Evolutionary conservation across 2,888 invertebrate species (phyloP).

Genomic region (Cryptosula pallasiana): DNA sequence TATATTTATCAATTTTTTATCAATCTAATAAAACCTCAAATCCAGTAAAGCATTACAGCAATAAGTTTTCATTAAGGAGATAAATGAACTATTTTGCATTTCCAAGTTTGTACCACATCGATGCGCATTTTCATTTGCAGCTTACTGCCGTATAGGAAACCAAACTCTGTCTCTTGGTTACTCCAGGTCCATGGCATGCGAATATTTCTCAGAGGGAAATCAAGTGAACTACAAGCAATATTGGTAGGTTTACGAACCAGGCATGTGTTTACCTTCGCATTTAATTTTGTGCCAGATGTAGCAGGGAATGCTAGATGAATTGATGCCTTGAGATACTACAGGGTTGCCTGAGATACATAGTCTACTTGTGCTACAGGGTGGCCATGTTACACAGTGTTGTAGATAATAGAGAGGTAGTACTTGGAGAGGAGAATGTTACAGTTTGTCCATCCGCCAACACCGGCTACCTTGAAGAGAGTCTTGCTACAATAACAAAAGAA

Average conservation of each 20-base stretch:
- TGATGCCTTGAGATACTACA: too few relatives aligned
- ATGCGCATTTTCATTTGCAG: too few relatives aligned
- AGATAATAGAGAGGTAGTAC: not conserved
- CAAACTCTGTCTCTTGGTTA: not conserved
- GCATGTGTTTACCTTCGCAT: too few relatives aligned
- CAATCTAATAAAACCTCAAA: too few relatives aligned
- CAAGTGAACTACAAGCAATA: not conserved
- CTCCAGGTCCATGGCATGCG: not conserved
- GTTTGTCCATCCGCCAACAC: not conserved
- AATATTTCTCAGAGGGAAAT: not conserved
- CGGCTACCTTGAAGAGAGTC: not conserved
- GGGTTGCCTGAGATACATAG: not conserved
- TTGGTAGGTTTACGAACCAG: not conserved
- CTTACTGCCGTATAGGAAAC: not conserved
- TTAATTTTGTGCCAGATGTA: too few relatives aligned
- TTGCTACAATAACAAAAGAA: not conserved
- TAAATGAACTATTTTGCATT: too few relatives aligned
- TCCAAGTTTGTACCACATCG: too few relatives aligned
- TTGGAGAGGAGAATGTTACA: not conserved
- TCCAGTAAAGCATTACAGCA: too few relatives aligned
- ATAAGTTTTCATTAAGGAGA: too few relatives aligned
- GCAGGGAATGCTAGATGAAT: too few relatives aligned
- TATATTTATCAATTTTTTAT: too few relatives aligned
- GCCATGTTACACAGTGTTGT: not conserved
- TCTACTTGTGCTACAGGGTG: not conserved